These are phyloP conservation scores for Priocnemis perturbator DNA, from an alignment of 2,888 invertebrate genomes.

Conservation along the genomic window DNA sequence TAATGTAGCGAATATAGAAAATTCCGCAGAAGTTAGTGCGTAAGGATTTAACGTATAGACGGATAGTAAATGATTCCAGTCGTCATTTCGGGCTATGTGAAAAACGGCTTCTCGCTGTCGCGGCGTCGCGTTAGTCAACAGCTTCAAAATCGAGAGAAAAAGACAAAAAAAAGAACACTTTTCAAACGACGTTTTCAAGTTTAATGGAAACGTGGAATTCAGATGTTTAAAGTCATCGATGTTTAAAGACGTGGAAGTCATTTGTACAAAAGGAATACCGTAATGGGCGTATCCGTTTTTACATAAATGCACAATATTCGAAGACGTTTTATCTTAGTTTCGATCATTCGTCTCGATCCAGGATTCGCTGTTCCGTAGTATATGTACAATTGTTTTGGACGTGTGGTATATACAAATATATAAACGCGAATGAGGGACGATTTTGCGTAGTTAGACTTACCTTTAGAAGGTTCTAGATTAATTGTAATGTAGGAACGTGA, in stretches of 20 bases:
- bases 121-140: conserved; percentile 16
- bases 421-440: not conserved
- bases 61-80: conserved; percentile 36
- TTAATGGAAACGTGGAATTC: conserved; percentile 34
- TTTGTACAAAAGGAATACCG: conserved; percentile 37
- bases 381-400: too few species aligned
- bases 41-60: conserved; percentile 35
- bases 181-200: conserved; percentile 15
- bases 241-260: too few species aligned
- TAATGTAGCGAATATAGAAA: conserved; percentile 22
- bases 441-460: conserved; percentile 1
- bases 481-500: conserved; percentile 41
- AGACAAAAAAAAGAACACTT: conserved; percentile 19
- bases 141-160: not conserved
- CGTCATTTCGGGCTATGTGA: not conserved
- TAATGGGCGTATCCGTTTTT: conserved; percentile 33
- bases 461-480: conserved; percentile 24
- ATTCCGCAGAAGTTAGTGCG: conserved; percentile 30
- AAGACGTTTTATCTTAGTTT: too few species aligned
- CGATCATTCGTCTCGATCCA: too few species aligned
- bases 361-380: too few species aligned
- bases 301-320: conserved; percentile 13
- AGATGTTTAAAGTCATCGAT: conserved; percentile 35
- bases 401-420: too few species aligned
- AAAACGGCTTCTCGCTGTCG: not conserved